A percentile compares a stretch with the other conserved stretches of the same genome.
phyloP scores from a whole-genome alignment of 2,113 vertebrate genomes.

The Larimichthys crocea region DNA sequence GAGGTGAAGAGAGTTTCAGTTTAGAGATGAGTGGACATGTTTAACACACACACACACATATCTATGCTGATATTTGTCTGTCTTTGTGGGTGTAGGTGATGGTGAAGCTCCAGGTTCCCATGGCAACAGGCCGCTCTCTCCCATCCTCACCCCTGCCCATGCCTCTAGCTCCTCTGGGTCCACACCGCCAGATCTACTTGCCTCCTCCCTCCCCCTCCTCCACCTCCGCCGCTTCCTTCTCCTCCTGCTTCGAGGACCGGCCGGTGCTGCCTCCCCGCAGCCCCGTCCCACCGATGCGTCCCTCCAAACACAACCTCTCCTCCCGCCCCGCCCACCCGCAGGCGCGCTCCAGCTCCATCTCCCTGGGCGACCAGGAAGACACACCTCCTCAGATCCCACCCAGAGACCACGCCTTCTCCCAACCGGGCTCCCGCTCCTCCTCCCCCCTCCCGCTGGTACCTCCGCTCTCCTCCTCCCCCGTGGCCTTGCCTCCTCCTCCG shows the following conservation, averaged over 20 bases:
- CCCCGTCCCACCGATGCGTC: slow-evolving; percentile 90
- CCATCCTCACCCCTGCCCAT: slow-evolving; percentile 84
- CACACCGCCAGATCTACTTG: slow-evolving; percentile 82
- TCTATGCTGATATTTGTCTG: not conserved
- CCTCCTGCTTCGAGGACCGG: slow-evolving; percentile 83
- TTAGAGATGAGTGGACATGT: not conserved
- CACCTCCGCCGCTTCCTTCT: slow-evolving; percentile 70
- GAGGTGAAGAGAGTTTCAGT: slow-evolving; percentile 76
- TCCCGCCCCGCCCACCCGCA: slow-evolving; percentile 59
- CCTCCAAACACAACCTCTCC: slow-evolving; percentile 81
- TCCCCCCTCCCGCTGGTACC: slow-evolving; percentile 85
- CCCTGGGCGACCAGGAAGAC: slow-evolving; percentile 83
- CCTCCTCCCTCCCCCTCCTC: slow-evolving; percentile 81
- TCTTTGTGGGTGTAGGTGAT: slow-evolving; percentile 84
- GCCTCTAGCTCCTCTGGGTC: slow-evolving; percentile 63
- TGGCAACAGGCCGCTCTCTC: slow-evolving; percentile 71
- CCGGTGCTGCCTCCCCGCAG: slow-evolving; percentile 92
- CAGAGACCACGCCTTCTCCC: slow-evolving; percentile 90
- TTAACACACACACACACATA: not conserved
- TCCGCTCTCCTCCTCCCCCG: slow-evolving; percentile 71
- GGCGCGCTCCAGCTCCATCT: slow-evolving; percentile 72
- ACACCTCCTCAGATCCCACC: slow-evolving; percentile 92
- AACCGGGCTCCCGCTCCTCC: slow-evolving; percentile 92
- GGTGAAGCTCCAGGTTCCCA: slow-evolving; percentile 90
- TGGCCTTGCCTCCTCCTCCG: slow-evolving; percentile 88